Base-by-base conservation (phyloP, 2,888 invertebrate genomes). In the Archips xylosteana region DNA sequence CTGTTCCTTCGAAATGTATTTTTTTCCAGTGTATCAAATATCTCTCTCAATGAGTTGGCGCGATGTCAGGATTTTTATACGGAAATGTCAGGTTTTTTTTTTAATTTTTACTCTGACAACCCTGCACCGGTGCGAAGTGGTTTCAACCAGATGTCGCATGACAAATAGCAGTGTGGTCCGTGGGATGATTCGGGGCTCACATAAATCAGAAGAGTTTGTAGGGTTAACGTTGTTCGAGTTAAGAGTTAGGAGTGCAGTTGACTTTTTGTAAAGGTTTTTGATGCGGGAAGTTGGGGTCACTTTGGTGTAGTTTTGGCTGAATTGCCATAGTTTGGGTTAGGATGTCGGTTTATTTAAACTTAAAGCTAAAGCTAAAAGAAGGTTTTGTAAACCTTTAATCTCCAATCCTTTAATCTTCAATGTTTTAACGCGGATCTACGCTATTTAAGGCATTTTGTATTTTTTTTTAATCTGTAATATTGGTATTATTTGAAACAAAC, bases 151-250 rank as follows among this genome's bases (percentile, higher is more conserved):
- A 68, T 73, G 73, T 15, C 73, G 73, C 68, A 32, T 73, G 63
- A 73, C 73, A 69, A 73, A 73, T 73, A 68, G 88, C 89, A 77
- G 83, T 82, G 88, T 82, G 88, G 90, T 90, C 74, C 80, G 82
- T 75, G 79, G 83, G 86, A 90, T 89, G 88, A 88, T 90, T 89
- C 78, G 83, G 86, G 84, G 79, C 78, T 77, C 77, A 74, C 77
- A 83, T 85, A 86, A 86, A 85, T 86, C 85, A 83, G 80, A 63
- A 51, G 71, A 49, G 49, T 51, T 64, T 65, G 65, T 32, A 9
- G 62, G 62, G 23, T 64, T 45, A 34, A 51, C 65, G 63, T 51
- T 51, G 65, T 65, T 15, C 32, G 51, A 51, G 51, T 60, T 60
- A 36, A 64, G 64, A 51, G 64, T 51, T 65, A 15, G 42, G 13